A percentile compares a stretch with the other conserved stretches of the same genome.
Conservation (phyloP, 2,797 vertebrate species). For the Platyrinchus mystaceus region DNA sequence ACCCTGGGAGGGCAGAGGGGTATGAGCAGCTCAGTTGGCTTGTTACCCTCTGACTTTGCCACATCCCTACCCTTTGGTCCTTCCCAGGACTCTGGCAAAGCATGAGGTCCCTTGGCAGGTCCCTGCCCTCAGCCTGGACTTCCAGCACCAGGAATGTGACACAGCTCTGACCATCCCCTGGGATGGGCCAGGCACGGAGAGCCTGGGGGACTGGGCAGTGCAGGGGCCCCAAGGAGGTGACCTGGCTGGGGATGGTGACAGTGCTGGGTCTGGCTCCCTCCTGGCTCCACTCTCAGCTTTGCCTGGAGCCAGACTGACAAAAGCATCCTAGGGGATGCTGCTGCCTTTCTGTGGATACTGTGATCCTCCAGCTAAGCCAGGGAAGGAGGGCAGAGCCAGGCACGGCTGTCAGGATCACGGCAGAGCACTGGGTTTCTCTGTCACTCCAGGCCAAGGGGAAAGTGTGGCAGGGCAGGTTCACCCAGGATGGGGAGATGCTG, state of each 20-base stretch:
- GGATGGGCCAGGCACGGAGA: background rate
- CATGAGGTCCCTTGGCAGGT: background rate
- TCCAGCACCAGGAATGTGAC: background rate
- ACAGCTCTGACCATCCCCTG: background rate
- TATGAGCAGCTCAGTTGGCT: background rate
- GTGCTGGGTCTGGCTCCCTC: background rate
- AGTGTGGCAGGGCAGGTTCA: background rate
- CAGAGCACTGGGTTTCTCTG: background rate
- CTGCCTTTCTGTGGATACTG: background rate
- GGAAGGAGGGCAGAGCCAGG: background rate
- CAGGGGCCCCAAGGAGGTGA: background rate
- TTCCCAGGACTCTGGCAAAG: background rate
- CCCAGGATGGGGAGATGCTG: background rate
- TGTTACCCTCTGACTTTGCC: background rate
- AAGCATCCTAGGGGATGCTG: background rate
- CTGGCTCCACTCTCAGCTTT: background rate
- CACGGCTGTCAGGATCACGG: background rate
- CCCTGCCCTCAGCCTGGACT: background rate
- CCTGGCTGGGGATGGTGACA: background rate
- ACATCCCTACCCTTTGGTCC: background rate
- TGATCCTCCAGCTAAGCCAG: background rate
- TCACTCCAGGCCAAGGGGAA: background rate
- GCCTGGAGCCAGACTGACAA: background rate
- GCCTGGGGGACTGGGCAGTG: background rate
- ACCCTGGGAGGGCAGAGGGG: background rate